These are phyloP conservation scores for Sisyra nigra DNA, from an alignment of 2,888 invertebrate genomes.

Conservation along the genomic window DNA sequence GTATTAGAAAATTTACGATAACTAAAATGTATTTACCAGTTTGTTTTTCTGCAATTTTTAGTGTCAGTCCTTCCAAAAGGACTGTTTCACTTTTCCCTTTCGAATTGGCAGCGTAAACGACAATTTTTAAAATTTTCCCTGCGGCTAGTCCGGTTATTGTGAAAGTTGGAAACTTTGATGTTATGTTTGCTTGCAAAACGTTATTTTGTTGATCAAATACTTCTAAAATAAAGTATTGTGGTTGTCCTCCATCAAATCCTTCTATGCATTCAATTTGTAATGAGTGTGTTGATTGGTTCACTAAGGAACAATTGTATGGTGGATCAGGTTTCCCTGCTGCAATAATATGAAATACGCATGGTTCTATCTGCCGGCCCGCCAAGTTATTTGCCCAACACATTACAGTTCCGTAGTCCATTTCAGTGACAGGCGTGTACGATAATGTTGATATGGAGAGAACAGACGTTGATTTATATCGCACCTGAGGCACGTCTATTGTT, in stretches of 20 bases:
- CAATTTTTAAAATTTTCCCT: slow-evolving; percentile 59
- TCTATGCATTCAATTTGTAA: slow-evolving; percentile 54
- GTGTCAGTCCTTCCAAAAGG: slow-evolving; percentile 51
- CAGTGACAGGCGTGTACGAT: slow-evolving; percentile 58
- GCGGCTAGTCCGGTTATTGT: slow-evolving; percentile 62
- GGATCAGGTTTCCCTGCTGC: slow-evolving; percentile 64
- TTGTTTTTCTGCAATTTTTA: slow-evolving; percentile 61
- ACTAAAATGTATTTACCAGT: slow-evolving; percentile 37
- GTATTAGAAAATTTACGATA: not conserved
- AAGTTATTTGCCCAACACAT: slow-evolving; percentile 59
- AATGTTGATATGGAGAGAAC: slow-evolving; percentile 44
- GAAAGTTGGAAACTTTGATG: slow-evolving; percentile 56
- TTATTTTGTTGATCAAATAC: slow-evolving; percentile 51
- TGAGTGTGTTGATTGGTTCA: slow-evolving; percentile 64
- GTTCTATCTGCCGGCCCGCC: slow-evolving; percentile 53
- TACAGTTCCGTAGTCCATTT: slow-evolving; percentile 60
- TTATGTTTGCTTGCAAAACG: slow-evolving; percentile 47
- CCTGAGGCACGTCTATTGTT: slow-evolving; percentile 53
- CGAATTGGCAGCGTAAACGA: slow-evolving; percentile 67
- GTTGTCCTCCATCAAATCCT: slow-evolving; percentile 66
- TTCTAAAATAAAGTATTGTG: slow-evolving; percentile 55
- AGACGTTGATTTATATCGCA: slow-evolving; percentile 38
- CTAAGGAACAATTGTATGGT: slow-evolving; percentile 57
- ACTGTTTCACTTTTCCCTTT: slow-evolving; percentile 66
- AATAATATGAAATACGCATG: slow-evolving; percentile 59